Evolutionary conservation across 2,113 vertebrate species (phyloP), one percentile per base, ranked within the genome.

Genomic region (Anguilla japonica): DNA sequence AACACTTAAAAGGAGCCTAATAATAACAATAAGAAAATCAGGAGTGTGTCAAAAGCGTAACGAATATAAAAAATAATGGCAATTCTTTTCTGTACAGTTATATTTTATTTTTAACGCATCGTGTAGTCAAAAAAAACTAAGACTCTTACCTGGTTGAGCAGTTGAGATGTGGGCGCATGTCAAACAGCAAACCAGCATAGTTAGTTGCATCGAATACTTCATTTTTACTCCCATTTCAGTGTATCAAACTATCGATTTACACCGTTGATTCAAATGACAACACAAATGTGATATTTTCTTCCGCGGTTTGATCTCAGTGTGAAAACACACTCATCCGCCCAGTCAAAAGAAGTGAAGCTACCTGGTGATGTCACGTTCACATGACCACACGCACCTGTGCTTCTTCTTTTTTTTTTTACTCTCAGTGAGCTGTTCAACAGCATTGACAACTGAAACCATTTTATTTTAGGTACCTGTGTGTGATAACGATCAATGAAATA

Each of bases 361-460:
- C 81, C 46, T 82, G 81, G 46, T 82, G 43, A 82, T 26, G 81
- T 82, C 46, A 82, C 15, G 29, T n/a, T 15, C n/a, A 34, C 39
- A 15, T 83, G 83, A 41, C 39, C 15, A 63, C 50, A 57, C 16
- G 20, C 16, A 40, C 34, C 16, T 84, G 34, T 26, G 18, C 60
- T 20, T 56, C 15, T 15, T 15, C 53, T 15, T 46, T 46, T 46
- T 46, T 46, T 53, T 53, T 53, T 53, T 53, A 13, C 50, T 14
- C 50, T 53, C 50, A 3, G 13, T 14, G 50, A 3, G 7, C 13
- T 11, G 13, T 53, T 53, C 7, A 53, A 11, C 7, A 11, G 50
- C 34, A 53, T 14, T 53, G 1, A 13, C 5, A 53, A 53, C 50
- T 53, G 50, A 11, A 53, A 34, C 34, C 34, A 34, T 34, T 34